Conservation (phyloP, 2,888 invertebrate genomes). For the Octonoba sinensis region DNA sequence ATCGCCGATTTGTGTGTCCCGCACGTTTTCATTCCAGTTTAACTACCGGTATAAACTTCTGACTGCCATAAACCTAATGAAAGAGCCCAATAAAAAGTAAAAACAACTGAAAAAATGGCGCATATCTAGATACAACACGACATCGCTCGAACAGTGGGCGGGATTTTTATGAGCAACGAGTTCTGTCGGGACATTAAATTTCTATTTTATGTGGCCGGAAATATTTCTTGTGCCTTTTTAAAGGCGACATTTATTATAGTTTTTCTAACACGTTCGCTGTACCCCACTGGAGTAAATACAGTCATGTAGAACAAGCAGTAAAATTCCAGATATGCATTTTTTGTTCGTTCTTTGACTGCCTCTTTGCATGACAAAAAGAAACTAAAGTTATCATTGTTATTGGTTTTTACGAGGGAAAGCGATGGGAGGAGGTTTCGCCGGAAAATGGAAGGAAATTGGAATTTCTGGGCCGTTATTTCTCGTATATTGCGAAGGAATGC, state of each 20-base stretch:
- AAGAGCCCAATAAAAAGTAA: constrained; percentile 37
- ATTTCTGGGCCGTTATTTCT: no score
- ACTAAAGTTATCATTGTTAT: constrained; percentile 25
- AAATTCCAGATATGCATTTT: constrained; percentile 10
- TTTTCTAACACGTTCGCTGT: constrained; percentile 28
- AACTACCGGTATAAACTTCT: constrained; percentile 36
- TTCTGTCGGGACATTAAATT: constrained; percentile 41
- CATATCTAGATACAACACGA: neutral
- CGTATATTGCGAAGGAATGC: no score
- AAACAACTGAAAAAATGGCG: constrained; percentile 8
- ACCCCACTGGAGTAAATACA: constrained; percentile 20
- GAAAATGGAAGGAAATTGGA: no score
- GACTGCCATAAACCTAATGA: constrained; percentile 39
- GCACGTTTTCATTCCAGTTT: neutral
- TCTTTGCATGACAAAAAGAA: constrained; percentile 16
- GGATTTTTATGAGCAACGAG: constrained; percentile 25
- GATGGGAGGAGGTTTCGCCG: neutral
- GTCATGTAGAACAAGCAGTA: constrained; percentile 29
- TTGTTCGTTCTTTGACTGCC: neutral
- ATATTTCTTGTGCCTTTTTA: constrained; percentile 41
- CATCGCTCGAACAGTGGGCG: constrained; percentile 11
- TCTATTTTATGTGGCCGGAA: constrained; percentile 32
- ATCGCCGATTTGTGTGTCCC: no score
- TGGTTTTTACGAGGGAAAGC: constrained; percentile 24
- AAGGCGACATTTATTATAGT: constrained; percentile 38